Evolutionary conservation across 2,113 vertebrate species (phyloP), one percentile per base, ranked within the genome.

Genomic region (Gobius niger): DNA sequence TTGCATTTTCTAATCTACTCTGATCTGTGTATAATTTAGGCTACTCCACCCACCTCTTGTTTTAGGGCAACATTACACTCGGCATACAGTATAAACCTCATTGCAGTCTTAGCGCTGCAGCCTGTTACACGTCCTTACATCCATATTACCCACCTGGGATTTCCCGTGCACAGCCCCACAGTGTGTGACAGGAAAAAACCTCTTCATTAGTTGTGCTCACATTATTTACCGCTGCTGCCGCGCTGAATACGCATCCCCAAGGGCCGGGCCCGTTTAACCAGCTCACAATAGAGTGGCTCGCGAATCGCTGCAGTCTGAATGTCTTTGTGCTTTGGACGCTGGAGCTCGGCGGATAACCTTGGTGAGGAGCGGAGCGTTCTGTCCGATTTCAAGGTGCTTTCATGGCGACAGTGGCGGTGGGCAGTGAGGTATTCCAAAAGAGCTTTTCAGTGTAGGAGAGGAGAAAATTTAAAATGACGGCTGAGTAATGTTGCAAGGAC

Each of bases 291-390:
- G 72, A 47, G 71, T 66, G 78, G 84, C 70, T 87, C 88, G 75
- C 80, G 73, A 84, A 78, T 81, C 52, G 74, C 57, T 52, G 52
- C 78, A 82, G 73, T 85, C 81, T 73, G 81, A 76, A 81, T 50
- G 65, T 80, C 84, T 87, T 86, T 88, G 86, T 87, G 65, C 87
- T 72, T 85, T 88, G 87, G 80, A 72, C 75, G 76, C 84, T 82
- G 87, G 85, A 91, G 89, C 90, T 89, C 85, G 85, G 87, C 81
- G 88, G 89, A 78, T 85, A 91, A 90, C 91, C 92, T 92, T 92
- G 92, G 86, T 82, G 72, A 82, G 72, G 83, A 89, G 82, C 70
- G 83, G 82, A 76, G 78, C 79, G 88, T 90, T 82, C 74, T 81
- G 85, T 87, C 85, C 81, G 80, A 84, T 87, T 90, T 81, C 88